Percentiles rank a stretch among this genome's conserved stretches.
Evolutionary conservation across 2,797 vertebrate species (phyloP).

Genomic region (Sebastes kiyomatsui): DNA sequence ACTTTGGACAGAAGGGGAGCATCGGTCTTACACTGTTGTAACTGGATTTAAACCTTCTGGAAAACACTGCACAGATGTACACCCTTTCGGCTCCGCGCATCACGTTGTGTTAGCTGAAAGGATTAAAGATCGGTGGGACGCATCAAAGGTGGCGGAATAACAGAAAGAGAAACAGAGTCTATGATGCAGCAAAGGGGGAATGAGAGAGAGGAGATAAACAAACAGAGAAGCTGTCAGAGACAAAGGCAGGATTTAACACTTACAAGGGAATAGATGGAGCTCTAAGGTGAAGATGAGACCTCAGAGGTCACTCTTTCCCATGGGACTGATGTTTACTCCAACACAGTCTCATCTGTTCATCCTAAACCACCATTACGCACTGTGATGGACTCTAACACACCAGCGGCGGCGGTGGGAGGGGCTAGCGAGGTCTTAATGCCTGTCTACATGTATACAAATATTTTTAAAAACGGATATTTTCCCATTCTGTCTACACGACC

Average conservation of each 20-base stretch:
- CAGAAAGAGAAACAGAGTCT: conserved; percentile 73
- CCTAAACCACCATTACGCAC: conserved; percentile 46
- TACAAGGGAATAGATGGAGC: conserved; percentile 62
- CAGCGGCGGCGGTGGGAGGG: neutral
- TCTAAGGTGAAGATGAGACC: conserved; percentile 66
- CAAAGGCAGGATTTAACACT: conserved; percentile 72
- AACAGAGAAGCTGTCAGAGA: conserved; percentile 72
- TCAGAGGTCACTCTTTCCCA: conserved; percentile 73
- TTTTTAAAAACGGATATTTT: too few species aligned
- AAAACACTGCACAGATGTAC: conserved; percentile 83
- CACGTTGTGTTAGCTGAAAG: conserved; percentile 80
- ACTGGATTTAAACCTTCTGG: conserved; percentile 77
- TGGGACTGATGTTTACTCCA: conserved; percentile 71
- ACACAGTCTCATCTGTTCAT: conserved; percentile 72
- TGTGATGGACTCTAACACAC: conserved; percentile 14
- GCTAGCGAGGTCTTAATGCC: neutral
- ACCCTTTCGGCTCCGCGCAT: conserved; percentile 72
- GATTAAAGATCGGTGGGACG: conserved; percentile 79
- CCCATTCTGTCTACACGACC: too few species aligned
- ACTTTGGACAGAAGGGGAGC: conserved; percentile 70
- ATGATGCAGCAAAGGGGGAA: conserved; percentile 55
- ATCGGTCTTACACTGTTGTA: conserved; percentile 73
- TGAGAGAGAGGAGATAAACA: conserved; percentile 71
- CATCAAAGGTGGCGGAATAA: conserved; percentile 79
- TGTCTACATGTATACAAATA: too few species aligned